Base-by-base conservation (phyloP, 2,888 invertebrate genomes). In the Nomada ferruginata region DNA sequence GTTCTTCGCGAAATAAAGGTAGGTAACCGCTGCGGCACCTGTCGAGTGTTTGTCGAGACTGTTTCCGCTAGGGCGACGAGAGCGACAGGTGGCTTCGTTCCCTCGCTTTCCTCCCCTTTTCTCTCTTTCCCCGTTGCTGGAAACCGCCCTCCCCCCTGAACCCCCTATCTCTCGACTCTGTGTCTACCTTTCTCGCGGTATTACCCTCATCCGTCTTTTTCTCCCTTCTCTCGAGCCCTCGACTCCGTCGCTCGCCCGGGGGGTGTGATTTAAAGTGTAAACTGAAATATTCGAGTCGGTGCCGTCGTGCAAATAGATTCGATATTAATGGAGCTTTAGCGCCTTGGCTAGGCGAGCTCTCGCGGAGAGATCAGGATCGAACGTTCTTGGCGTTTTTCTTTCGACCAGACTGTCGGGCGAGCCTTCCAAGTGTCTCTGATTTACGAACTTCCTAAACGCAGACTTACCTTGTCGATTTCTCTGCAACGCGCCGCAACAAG, bases 211-310 rank as follows among this genome's bases (percentile, higher is more conserved):
- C 74, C 83, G 57, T 75, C 80, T 77, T 63, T 70, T 76, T 76
- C 76, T 20, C 26, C 72, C 65, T 53, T 42, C 65, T 65, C 44
- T 68, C 29, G 23, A 61, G 29, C 76, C 60, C 70, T 73, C 79
- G 81, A 44, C 61, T 20, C 53, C 68, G 81, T 70, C 81, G 71
- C 83, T 84, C 79, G 83, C 89, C 83, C 85, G 81, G 73, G 36
- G 78, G 89, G 85, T 90, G 88, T 90, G 91, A 91, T 91, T 91
- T 89, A 90, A 91, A 91, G 90, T 89, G 91, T 90, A 91, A 91
- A 91, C 90, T 91, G 89, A 90, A 91, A 91, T 91, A 91, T 91
- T 90, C 89, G 89, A 86, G 86, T 87, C 85, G 76, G 87, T 83
- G 86, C 78, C 80, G 89, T 81, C 83, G 89, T 84, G 90, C 90